Base-by-base conservation (phyloP, 2,888 invertebrate genomes). In the Punctoribates punctum region DNA sequence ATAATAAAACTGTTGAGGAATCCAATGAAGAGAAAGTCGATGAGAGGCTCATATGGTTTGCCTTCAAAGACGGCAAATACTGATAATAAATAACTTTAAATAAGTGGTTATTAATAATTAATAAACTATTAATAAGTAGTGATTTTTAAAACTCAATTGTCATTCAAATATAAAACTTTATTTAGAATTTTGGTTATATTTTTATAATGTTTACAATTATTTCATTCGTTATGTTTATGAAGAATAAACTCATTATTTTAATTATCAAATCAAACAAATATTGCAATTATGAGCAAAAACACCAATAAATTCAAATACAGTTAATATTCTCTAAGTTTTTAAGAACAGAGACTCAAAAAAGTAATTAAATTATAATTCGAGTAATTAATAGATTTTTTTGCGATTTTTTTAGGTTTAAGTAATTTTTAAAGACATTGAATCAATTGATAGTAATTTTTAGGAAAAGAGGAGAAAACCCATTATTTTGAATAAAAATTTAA, bases 201-300 rank as follows among this genome's bases (percentile, higher is more conserved):
- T 60, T 27, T 60, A 60, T 15, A 27, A 27, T 27, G 25, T 27
- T 60, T 60, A 27, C 20, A 20, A 57, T 57, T 20, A 57, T 60
- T 15, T 60, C 25, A 29, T 60, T 60, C 60, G 27, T 60, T 60
- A 27, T 27, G 17, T 60, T 9, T 60, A 60, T 60, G 60, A 27
- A 25, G 60, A 60, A 60, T 60, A 60, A 60, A 60, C 60, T 60
- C 29, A 60, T 60, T 60, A 60, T 60, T 60, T 60, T 60, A 60
- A 60, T 60, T 57, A 57, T 6, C 23, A 57, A 60, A 57, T 57
- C 60, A 60, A 60, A 57, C 20, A 57, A 57, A 60, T 29, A 60
- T 60, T 60, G 27, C 15, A 60, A 60, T 8, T 60, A 23, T 60
- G 60, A 60, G 60, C 60, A 60, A 60, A 60, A 60, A 60, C 60